phyloP scores from a whole-genome alignment of 2,888 invertebrate species.

The Ectemnius lituratus region DNA sequence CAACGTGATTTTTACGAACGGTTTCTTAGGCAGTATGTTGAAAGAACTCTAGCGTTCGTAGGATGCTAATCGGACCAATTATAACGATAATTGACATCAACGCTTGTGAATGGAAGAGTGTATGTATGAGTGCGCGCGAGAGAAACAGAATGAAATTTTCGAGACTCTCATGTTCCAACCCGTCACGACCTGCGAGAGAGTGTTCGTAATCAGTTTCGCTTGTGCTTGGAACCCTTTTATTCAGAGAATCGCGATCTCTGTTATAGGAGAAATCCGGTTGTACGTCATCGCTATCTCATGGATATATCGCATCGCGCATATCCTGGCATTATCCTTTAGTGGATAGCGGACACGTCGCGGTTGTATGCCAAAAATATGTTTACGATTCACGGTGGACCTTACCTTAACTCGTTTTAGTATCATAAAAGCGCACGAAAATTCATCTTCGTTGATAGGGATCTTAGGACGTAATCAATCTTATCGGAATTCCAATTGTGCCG shows the following conservation, averaged over 20 bases:
- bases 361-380: constrained; percentile 58
- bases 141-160: constrained; percentile 14
- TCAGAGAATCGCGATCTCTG: constrained; percentile 44
- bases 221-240: constrained; percentile 27
- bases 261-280: constrained; percentile 42
- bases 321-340: constrained; percentile 55
- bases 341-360: constrained; percentile 54
- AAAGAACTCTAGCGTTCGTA: constrained; percentile 1
- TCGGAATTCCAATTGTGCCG: constrained; percentile 48
- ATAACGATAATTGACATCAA: constrained; percentile 18
- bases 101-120: constrained; percentile 2
- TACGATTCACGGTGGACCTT: constrained; percentile 27
- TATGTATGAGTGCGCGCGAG: constrained; percentile 2
- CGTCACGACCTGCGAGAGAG: constrained; percentile 45
- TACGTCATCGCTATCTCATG: constrained; percentile 44
- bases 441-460: constrained; percentile 51
- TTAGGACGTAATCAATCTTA: constrained; percentile 54
- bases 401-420: constrained; percentile 33
- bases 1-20: too few relatives aligned
- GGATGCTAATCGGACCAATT: constrained; percentile 29
- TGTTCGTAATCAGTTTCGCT: constrained; percentile 5
- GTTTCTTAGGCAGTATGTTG: constrained; percentile 10
- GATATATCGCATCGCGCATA: constrained; percentile 49
- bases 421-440: constrained; percentile 51
- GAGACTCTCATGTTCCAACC: constrained; percentile 36